phyloP scores from a whole-genome alignment of 2,113 vertebrate species.

The Alethe diademata region DNA sequence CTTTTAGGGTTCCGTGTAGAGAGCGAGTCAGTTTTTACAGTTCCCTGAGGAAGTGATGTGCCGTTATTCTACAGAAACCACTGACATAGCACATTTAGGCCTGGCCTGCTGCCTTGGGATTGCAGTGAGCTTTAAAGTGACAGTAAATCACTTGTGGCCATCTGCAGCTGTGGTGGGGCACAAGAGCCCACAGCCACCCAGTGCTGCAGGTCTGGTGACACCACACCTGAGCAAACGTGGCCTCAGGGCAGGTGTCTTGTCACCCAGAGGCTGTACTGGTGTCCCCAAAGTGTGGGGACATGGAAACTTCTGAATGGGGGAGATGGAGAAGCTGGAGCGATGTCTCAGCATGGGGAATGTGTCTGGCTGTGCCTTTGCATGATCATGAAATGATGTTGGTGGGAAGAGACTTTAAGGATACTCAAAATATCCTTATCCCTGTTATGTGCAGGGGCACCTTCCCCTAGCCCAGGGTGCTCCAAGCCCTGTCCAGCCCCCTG shows the following conservation, averaged over 20 bases:
- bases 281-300: neutral
- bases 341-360: fast-evolving
- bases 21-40: neutral
- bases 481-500: neutral
- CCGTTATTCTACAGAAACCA: conserved; percentile 1
- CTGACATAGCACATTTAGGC: neutral
- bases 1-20: neutral
- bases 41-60: conserved; percentile 16
- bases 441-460: neutral
- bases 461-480: neutral
- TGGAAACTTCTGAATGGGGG: fast-evolving
- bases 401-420: neutral
- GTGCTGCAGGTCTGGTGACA: neutral
- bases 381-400: neutral
- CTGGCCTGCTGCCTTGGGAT: neutral
- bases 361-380: neutral
- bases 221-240: neutral
- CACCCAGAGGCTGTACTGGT: neutral
- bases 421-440: neutral
- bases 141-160: neutral
- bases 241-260: fast-evolving
- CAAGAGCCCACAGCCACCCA: neutral
- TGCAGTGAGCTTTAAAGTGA: neutral
- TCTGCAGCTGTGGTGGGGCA: neutral
- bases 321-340: neutral